phyloP scores from a whole-genome alignment of 35 echinoderm and acorn worm genomes.

The Heliocidaris erythrogramma region DNA sequence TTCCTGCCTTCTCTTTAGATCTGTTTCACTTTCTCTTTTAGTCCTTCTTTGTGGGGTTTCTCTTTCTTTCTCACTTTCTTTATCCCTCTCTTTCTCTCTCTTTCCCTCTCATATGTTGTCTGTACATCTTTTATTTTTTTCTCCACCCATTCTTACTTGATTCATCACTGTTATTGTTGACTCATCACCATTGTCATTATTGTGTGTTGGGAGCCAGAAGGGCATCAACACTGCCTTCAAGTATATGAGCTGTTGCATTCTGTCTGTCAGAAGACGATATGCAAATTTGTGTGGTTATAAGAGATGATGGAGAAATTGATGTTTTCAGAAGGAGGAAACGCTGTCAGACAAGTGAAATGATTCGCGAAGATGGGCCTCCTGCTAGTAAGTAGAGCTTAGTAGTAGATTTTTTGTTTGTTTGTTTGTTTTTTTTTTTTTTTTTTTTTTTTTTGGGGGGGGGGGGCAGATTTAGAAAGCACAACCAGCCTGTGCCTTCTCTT shows the following conservation, averaged over 20 bases:
- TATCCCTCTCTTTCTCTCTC: not conserved
- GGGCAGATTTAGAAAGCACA: no score
- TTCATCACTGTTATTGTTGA: not conserved
- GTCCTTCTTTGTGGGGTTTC: not conserved
- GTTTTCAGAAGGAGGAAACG: not conserved
- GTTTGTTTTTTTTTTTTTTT: no score
- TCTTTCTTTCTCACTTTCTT: not conserved
- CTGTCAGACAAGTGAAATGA: conserved; percentile 20
- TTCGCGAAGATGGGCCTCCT: not conserved
- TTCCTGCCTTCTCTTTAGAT: not conserved
- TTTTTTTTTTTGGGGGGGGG: no score
- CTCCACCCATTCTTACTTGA: not conserved
- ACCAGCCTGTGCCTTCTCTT: no score
- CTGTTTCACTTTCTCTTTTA: not conserved
- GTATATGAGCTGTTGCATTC: no score
- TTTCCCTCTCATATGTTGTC: not conserved
- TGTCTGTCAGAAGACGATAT: no score
- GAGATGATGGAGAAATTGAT: no score
- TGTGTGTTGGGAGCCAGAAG: no score
- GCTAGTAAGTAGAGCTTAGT: no score
- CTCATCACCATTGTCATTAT: not conserved
- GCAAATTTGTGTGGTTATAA: no score
- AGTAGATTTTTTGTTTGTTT: no score
- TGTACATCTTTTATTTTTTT: not conserved
- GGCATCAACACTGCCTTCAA: no score